A percentile compares a stretch with the other conserved stretches of the same genome.
Evolutionary conservation across 2,797 vertebrate species (phyloP).

Genomic region (Masticophis lateralis): DNA sequence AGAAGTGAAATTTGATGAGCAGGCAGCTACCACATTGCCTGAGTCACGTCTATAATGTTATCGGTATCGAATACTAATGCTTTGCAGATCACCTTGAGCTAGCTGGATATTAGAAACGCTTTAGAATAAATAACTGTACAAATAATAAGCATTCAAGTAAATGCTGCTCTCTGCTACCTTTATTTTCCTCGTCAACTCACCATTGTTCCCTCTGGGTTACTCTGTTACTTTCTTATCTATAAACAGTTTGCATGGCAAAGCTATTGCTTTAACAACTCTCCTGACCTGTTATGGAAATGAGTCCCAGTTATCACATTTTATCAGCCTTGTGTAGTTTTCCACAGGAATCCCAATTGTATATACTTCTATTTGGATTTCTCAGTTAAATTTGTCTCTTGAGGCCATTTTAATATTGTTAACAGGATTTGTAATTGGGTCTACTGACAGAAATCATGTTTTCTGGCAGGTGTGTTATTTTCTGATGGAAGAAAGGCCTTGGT

Average conservation of each 20-base stretch:
- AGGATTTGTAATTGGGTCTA: conserved; percentile 5
- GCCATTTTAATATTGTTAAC: conserved; percentile 7
- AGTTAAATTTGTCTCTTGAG: conserved; percentile 5
- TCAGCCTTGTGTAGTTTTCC: background rate
- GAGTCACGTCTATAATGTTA: background rate
- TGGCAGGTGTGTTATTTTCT: background rate
- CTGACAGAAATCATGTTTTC: background rate
- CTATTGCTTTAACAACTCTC: background rate
- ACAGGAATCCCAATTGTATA: conserved; percentile 2
- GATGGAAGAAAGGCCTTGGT: background rate
- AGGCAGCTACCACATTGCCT: background rate
- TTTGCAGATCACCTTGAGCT: background rate
- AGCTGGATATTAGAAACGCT: background rate
- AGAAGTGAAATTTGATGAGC: background rate
- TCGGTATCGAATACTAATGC: background rate
- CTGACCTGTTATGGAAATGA: background rate
- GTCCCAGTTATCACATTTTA: background rate
- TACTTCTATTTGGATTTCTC: conserved; percentile 11
- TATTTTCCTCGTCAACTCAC: background rate
- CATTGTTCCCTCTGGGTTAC: background rate
- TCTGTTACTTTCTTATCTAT: background rate
- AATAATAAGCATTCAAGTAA: background rate
- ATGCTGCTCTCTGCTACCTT: background rate
- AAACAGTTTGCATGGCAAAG: background rate
- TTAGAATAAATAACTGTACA: background rate